Conservation (phyloP, 2,797 vertebrate genomes). For the Spatula versicolor region DNA sequence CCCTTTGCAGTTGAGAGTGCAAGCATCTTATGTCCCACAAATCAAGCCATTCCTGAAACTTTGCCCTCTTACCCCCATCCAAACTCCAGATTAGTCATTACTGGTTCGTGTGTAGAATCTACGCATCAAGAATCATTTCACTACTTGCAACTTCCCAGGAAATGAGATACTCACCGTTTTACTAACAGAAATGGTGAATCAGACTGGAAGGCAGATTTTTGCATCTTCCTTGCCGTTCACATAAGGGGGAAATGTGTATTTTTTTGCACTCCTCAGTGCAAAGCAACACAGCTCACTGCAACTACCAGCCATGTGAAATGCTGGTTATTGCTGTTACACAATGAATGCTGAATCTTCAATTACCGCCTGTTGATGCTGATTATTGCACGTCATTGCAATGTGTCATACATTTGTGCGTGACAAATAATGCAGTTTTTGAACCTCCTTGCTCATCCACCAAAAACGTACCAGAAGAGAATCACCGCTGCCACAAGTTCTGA, state of each 20-base stretch:
- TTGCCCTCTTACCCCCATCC: background rate
- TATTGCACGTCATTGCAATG: background rate
- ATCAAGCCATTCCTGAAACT: background rate
- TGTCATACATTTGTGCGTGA: background rate
- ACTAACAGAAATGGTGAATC: background rate
- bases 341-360: background rate
- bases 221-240: background rate
- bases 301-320: background rate
- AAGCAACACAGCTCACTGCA: background rate
- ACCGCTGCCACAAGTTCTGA: background rate
- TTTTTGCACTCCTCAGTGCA: background rate
- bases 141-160: background rate
- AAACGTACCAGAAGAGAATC: background rate
- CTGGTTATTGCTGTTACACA: background rate
- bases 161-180: rapidly evolving
- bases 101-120: background rate
- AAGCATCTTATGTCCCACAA: background rate
- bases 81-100: background rate
- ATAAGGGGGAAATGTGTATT: background rate
- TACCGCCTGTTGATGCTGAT: background rate
- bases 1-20: background rate
- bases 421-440: background rate
- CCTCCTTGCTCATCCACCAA: background rate
- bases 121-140: background rate
- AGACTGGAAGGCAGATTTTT: background rate